Percentiles rank a stretch among this genome's conserved stretches.
These are phyloP conservation scores for Monopis laevigella DNA, from an alignment of 2,888 invertebrate genomes.

Conservation along the genomic window DNA sequence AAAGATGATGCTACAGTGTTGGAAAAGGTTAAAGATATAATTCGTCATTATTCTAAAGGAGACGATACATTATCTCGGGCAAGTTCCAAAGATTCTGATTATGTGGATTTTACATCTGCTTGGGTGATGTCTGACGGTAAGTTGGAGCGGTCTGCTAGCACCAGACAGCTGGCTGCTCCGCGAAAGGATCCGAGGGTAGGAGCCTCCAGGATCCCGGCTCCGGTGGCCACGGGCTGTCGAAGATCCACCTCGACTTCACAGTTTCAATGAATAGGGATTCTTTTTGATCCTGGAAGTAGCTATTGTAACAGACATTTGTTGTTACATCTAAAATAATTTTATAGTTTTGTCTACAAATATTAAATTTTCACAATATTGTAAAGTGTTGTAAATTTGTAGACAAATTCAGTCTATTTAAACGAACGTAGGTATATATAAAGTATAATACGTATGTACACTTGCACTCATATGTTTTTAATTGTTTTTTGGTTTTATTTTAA, in stretches of 20 bases:
- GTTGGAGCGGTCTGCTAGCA: conserved; percentile 68
- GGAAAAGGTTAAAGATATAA: conserved; percentile 77
- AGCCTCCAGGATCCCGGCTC: conserved; percentile 54
- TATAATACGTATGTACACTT: no score
- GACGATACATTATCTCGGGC: conserved; percentile 56
- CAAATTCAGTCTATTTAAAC: no score
- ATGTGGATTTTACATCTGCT: conserved; percentile 75
- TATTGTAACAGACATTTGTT: conserved; percentile 22
- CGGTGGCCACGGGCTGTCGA: conserved; percentile 51
- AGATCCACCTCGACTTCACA: conserved; percentile 56
- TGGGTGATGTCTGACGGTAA: conserved; percentile 79
- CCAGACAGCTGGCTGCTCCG: conserved; percentile 54
- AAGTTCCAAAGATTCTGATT: conserved; percentile 67
- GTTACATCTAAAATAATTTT: background rate
- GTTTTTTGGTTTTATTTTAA: no score
- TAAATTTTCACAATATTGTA: no score
- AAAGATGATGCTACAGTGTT: conserved; percentile 79
- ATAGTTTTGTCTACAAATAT: no score
- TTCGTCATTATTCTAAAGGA: conserved; percentile 54
- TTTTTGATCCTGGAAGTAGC: no score
- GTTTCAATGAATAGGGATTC: conserved; percentile 53
- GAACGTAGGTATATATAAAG: no score
- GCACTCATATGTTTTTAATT: no score
- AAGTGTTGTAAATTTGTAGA: no score
- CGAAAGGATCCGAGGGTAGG: conserved; percentile 54